These are phyloP conservation scores for Lissocephala sabroskyi DNA, from an alignment of 2,888 invertebrate species.

Conservation along the genomic window DNA sequence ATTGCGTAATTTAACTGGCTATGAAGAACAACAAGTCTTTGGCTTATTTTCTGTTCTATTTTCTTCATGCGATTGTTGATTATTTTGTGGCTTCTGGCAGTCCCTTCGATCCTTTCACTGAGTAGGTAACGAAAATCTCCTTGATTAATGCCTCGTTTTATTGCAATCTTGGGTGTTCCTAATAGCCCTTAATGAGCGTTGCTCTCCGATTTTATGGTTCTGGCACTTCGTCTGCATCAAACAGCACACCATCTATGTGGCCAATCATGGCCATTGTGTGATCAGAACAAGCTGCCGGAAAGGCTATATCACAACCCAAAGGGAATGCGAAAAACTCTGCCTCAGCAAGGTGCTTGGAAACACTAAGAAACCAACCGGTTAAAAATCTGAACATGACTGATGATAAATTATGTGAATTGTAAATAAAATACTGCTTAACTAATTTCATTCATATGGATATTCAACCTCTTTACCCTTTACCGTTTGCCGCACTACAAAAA, in stretches of 20 bases:
- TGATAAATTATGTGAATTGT: too few relatives aligned
- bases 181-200: neutral
- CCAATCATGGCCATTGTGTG: slow-evolving; percentile 4
- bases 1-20: neutral
- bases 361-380: too few relatives aligned
- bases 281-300: slow-evolving; percentile 8
- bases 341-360: too few relatives aligned
- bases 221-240: neutral
- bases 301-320: neutral
- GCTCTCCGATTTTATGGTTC: neutral
- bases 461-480: too few relatives aligned
- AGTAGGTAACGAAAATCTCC: neutral
- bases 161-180: too few relatives aligned
- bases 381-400: too few relatives aligned
- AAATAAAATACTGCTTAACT: too few relatives aligned
- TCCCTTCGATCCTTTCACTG: neutral
- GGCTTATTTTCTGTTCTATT: too few relatives aligned
- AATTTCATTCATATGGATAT: too few relatives aligned
- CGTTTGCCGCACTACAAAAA: too few relatives aligned
- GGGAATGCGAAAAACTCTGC: slow-evolving; percentile 12
- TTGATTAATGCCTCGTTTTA: neutral
- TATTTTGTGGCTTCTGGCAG: neutral
- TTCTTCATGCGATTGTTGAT: neutral
- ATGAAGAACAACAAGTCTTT: neutral
- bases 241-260: neutral